These are phyloP conservation scores for Drosophila niveifrons DNA, from an alignment of 2,888 invertebrate species.

Conservation along the genomic window DNA sequence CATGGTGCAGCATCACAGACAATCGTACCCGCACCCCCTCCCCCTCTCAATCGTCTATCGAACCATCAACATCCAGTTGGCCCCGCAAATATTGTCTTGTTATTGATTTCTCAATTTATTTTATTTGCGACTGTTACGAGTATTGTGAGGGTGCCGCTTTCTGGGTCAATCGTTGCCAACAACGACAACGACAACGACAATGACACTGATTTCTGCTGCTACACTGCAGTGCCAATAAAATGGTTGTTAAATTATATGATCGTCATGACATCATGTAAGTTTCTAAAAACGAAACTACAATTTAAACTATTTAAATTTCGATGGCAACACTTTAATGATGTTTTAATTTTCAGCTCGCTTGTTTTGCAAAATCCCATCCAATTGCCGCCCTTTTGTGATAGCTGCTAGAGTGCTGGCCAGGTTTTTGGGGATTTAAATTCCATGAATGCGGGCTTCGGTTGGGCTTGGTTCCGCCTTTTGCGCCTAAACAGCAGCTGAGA, in stretches of 20 bases:
- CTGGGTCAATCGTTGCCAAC: slow-evolving; percentile 13
- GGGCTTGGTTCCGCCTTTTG: not conserved
- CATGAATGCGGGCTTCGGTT: slow-evolving; percentile 13
- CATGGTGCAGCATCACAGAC: slow-evolving; percentile 9
- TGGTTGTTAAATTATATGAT: not conserved
- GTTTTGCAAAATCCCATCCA: slow-evolving; percentile 1
- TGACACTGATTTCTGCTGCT: slow-evolving; percentile 5
- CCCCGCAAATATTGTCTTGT: not conserved
- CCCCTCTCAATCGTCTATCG: not conserved
- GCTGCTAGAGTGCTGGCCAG: not conserved
- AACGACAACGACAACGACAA: slow-evolving; percentile 5
- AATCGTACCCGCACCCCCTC: not conserved
- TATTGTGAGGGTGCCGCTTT: not conserved
- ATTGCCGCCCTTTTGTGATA: not conserved
- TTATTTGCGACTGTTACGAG: slow-evolving; percentile 12
- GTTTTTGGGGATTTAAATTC: not conserved
- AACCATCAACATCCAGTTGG: not conserved
- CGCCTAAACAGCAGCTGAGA: slow-evolving; percentile 14
- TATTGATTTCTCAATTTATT: slow-evolving; percentile 55
- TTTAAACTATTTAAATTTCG: not conserved
- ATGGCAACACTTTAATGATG: not conserved
- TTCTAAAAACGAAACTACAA: not conserved
- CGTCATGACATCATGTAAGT: not conserved
- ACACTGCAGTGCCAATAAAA: not conserved
- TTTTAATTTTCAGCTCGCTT: not conserved